Evolutionary conservation across 1,140 invertebrate genomes (phyloP).

Genomic region (Reticulitermes speratus): DNA sequence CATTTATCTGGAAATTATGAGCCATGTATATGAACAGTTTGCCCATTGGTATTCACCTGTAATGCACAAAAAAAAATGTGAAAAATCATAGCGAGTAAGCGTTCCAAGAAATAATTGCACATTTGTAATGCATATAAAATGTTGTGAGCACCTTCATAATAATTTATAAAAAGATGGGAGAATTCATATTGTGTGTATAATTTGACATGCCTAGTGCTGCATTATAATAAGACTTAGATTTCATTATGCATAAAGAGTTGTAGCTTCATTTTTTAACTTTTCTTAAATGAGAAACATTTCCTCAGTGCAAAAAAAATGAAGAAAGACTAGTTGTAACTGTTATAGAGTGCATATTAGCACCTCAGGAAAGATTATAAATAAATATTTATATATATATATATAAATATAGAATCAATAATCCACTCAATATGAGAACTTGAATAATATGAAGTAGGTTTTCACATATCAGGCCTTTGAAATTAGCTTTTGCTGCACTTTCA

Average conservation of each 20-base stretch:
- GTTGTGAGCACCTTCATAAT: conserved; percentile 13
- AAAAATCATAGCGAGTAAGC: conserved; percentile 12
- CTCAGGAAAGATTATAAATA: conserved; percentile 14
- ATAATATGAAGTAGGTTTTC: conserved; percentile 25
- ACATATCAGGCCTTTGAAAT: conserved; percentile 29
- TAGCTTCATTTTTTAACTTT: neutral
- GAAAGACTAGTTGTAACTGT: neutral
- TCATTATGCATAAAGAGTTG: neutral
- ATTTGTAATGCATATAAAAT: conserved; percentile 5
- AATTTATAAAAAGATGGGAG: neutral
- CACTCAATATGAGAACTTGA: neutral
- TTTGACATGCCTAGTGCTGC: neutral
- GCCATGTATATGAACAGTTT: neutral
- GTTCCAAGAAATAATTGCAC: conserved; percentile 15
- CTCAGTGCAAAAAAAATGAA: neutral
- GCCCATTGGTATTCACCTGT: neutral
- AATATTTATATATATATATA: neutral
- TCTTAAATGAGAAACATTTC: neutral
- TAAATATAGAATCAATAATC: neutral
- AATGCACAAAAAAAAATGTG: neutral
- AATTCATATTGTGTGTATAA: neutral
- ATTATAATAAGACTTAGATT: neutral
- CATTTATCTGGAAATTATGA: neutral
- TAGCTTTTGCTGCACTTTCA: conserved; percentile 24
- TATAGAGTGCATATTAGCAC: conserved; percentile 27